Evolutionary conservation across 2,888 invertebrate genomes (phyloP), one percentile per base, ranked within the genome.

Genomic region (Epinotia brunnichana): DNA sequence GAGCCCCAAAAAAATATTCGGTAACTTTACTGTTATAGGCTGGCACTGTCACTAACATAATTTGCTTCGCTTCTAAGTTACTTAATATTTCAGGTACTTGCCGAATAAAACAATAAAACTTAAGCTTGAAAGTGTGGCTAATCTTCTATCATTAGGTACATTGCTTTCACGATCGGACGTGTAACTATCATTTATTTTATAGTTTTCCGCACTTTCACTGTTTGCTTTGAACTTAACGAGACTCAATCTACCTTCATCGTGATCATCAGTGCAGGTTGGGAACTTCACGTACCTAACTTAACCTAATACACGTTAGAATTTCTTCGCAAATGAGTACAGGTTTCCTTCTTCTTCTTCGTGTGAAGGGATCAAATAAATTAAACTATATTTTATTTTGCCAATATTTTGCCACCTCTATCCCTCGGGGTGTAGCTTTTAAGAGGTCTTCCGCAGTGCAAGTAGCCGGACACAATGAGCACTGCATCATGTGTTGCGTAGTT

Each of bases 151-250:
- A 78, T 78, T 78, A n/a, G n/a, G n/a, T n/a, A 74, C 81, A 81
- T 82, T 82, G 83, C 91, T 89, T 89, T 90, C 90, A 87, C 89
- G 82, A 85, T 80, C 79, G 74, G 80, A 75, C 75, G 73, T 74
- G 74, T 57, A 74, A 74, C 79, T 75, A 84, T 81, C 76, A 79
- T 81, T 84, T 83, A 82, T 81, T 67, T 72, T 72, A 67, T 72
- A 81, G 81, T 85, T 86, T 86, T 82, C 81, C 81, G 79, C 79
- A 82, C 86, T 89, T 87, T 89, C 87, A 86, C 87, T 82, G 76
- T 73, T 59, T 76, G 71, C 74, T 75, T 73, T 67, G 70, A 74
- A 59, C 71, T 77, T 76, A 54, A 64, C 39, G 54, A 54, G 39
- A 64, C 41, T 70, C 19, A 51, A 57, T 48, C 35, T 41, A 61